phyloP scores from a whole-genome alignment of 2,113 vertebrate genomes.

The Hypomesus transpacificus region DNA sequence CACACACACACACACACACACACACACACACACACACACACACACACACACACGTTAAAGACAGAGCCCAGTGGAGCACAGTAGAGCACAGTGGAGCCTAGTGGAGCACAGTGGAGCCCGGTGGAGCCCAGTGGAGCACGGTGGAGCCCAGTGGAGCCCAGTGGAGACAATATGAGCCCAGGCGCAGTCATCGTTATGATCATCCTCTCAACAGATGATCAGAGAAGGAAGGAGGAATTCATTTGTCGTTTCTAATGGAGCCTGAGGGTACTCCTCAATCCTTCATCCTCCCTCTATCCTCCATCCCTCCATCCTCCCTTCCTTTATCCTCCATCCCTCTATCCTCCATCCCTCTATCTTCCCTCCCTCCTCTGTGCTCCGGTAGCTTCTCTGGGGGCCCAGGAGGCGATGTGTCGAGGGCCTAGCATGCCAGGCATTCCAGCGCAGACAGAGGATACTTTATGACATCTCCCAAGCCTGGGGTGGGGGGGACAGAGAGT shows the following conservation, averaged over 20 bases:
- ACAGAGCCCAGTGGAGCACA: too few species aligned
- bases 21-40: too few species aligned
- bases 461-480: background rate
- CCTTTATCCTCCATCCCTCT: background rate
- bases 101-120: too few species aligned
- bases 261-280: background rate
- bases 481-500: background rate
- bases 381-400: too few species aligned
- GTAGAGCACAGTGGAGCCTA: too few species aligned
- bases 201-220: background rate
- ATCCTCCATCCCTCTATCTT: slow-evolving; percentile 6
- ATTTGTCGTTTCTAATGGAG: too few species aligned
- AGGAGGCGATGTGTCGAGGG: background rate
- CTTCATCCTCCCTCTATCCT: slow-evolving; percentile 28
- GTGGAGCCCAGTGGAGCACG: too few species aligned
- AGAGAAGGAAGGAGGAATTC: background rate
- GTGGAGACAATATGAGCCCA: background rate
- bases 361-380: background rate
- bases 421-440: slow-evolving; percentile 37
- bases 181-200: background rate
- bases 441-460: slow-evolving; percentile 32
- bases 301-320: slow-evolving; percentile 17
- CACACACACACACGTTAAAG: too few species aligned
- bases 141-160: too few species aligned
- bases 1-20: too few species aligned